Evolutionary conservation across 2,113 vertebrate genomes (phyloP), one percentile per base, ranked within the genome.

Genomic region (Dermatemys mawii): DNA sequence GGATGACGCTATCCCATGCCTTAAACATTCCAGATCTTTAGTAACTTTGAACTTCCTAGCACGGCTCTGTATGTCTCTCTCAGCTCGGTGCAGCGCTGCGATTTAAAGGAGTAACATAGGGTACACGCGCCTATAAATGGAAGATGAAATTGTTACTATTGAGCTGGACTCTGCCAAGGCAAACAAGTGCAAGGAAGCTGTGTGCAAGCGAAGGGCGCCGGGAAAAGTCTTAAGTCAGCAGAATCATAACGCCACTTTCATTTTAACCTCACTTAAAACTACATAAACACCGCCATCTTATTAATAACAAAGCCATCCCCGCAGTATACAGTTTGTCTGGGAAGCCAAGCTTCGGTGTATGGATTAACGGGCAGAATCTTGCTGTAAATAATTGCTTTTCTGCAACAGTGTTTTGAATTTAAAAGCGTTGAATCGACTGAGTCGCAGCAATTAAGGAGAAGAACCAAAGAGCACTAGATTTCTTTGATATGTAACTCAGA

Each of bases 41-140:
- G 76, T 87, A 89, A n/a, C 6, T 48, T 91, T 95, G 76, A 94
- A 80, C 73, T n/a, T 51, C 89, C 70, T 73, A 87, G 86, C 82
- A 21, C 76, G 26, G 84, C 50, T 96, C 94, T 93, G 87, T 84
- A 82, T 86, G 57, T 95, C 55, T 50, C 90, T 76, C 92, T 95
- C 38, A 16, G 89, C 90, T 53, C 86, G 49, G 82, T 96, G 92
- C 87, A 94, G 95, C 26, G 75, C 73, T 90, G 95, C 93, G 92
- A 96, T 97, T 87, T 97, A 93, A 96, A 96, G 97, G 96, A 97
- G 96, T 89, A 97, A 95, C 96, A 93, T 93, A 94, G 97, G 11
- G 2, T 95, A 95, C 95, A 97, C 96, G 96, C 98, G 97, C 90
- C 98, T 97, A 98, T 98, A 98, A 98, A 98, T 98, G 98, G 98